Percentiles rank a stretch among this genome's conserved stretches.
Conservation (phyloP, 2,797 vertebrate species). For the Poecilia velifera region DNA sequence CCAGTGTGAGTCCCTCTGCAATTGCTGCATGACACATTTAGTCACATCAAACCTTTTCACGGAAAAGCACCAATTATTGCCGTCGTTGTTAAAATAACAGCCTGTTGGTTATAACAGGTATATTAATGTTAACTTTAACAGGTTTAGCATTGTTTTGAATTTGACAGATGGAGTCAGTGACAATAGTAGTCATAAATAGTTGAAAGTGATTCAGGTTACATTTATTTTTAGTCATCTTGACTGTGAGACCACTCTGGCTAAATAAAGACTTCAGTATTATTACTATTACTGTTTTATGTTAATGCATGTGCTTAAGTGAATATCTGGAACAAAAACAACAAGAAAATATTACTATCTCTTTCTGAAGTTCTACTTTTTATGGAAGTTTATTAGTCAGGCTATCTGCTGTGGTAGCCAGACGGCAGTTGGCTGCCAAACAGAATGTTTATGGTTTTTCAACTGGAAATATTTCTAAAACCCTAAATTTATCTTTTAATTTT, state of each 20-base stretch:
- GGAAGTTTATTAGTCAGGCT: background rate
- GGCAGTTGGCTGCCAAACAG: background rate
- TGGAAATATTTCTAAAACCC: background rate
- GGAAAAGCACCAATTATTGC: background rate
- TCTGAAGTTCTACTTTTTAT: background rate
- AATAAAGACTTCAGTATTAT: background rate
- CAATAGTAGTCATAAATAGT: background rate
- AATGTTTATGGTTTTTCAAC: background rate
- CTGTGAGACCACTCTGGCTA: background rate
- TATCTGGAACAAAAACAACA: background rate
- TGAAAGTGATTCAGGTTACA: background rate
- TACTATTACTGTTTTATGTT: background rate
- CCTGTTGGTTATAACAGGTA: background rate
- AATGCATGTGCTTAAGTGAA: background rate
- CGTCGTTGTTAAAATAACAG: background rate
- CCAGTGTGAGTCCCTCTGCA: conserved; percentile 35
- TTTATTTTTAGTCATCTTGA: background rate
- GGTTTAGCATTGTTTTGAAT: background rate
- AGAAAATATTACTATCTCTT: background rate
- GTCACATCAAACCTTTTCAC: background rate
- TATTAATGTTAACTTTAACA: background rate
- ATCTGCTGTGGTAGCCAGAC: background rate
- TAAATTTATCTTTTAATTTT: background rate
- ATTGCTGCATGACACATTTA: conserved; percentile 18
- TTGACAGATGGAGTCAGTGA: background rate